Conservation (phyloP, 2,888 invertebrate genomes). For the Dynastes hyllus region DNA sequence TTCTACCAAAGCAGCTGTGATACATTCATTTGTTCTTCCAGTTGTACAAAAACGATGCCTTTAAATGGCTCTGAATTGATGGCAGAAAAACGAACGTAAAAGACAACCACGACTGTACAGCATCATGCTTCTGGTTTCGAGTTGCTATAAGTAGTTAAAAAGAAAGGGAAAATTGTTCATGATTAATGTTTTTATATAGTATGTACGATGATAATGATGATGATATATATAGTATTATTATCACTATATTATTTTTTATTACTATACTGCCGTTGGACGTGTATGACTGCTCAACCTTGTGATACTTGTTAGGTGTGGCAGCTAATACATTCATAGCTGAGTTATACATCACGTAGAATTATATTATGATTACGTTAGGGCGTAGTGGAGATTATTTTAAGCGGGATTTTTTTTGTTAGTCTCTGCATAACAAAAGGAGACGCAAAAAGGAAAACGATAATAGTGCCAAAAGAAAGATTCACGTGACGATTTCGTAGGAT, state of each 20-base stretch:
- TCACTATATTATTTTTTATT: conserved; percentile 44
- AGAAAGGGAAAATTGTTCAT: conserved; percentile 62
- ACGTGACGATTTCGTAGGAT: not conserved
- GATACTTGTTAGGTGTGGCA: conserved; percentile 65
- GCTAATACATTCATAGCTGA: conserved; percentile 45
- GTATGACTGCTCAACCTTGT: conserved; percentile 62
- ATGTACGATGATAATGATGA: conserved; percentile 38
- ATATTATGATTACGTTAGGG: not conserved
- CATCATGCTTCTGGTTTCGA: conserved; percentile 48
- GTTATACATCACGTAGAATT: conserved; percentile 27
- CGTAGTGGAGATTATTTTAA: not conserved
- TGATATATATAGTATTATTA: conserved; percentile 34
- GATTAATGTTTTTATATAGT: conserved; percentile 64
- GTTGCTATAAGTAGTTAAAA: conserved; percentile 64
- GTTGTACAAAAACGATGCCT: conserved; percentile 28
- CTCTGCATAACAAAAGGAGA: not conserved
- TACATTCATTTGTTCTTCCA: conserved; percentile 44
- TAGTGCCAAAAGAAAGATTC: conserved; percentile 38
- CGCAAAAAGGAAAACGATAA: conserved; percentile 7
- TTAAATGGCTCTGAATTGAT: too few relatives aligned
- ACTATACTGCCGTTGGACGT: conserved; percentile 54
- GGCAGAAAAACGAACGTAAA: conserved; percentile 16
- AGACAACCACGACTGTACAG: not conserved
- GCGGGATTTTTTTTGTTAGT: conserved; percentile 5
- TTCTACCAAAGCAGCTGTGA: conserved; percentile 35